These are phyloP conservation scores for Mormyrus proboscirostris DNA, from an alignment of 2,797 vertebrate genomes.

Conservation along the genomic window DNA sequence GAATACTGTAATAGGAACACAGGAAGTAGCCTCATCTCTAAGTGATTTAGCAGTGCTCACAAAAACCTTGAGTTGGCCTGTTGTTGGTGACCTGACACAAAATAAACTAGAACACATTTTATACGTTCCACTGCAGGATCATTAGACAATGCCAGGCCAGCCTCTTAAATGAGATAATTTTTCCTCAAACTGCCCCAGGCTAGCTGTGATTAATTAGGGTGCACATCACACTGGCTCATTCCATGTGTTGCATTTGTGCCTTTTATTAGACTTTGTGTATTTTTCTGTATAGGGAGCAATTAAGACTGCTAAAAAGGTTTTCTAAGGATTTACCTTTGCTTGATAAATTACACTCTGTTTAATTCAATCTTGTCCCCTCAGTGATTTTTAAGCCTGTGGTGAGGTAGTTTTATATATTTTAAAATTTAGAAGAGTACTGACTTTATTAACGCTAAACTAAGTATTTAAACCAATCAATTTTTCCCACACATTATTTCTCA, in stretches of 20 bases:
- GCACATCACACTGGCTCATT: slow-evolving; percentile 55
- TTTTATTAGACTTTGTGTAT: slow-evolving; percentile 38
- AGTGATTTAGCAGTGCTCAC: neutral
- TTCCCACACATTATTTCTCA: neutral
- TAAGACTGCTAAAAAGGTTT: slow-evolving; percentile 22
- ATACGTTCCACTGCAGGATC: slow-evolving; percentile 41
- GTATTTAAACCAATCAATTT: neutral
- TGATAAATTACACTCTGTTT: slow-evolving; percentile 27
- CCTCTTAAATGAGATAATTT: slow-evolving; percentile 60
- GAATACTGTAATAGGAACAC: neutral
- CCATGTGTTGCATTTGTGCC: slow-evolving; percentile 47
- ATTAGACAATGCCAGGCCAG: slow-evolving; percentile 52
- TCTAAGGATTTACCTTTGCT: slow-evolving; percentile 30
- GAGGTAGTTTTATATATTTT: slow-evolving; percentile 18
- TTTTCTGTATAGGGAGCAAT: slow-evolving; percentile 28
- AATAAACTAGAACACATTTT: slow-evolving; percentile 19
- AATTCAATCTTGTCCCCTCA: slow-evolving; percentile 30
- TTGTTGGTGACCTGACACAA: slow-evolving; percentile 15
- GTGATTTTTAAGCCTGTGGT: slow-evolving; percentile 23
- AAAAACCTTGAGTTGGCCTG: neutral
- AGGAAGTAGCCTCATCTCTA: neutral
- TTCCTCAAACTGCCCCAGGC: slow-evolving; percentile 48
- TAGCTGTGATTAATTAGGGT: slow-evolving; percentile 59
- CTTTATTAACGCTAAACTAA: slow-evolving; percentile 4
- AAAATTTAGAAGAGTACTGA: neutral